Evolutionary conservation across 2,888 invertebrate genomes (phyloP).

Genomic region (Buathra laborator): DNA sequence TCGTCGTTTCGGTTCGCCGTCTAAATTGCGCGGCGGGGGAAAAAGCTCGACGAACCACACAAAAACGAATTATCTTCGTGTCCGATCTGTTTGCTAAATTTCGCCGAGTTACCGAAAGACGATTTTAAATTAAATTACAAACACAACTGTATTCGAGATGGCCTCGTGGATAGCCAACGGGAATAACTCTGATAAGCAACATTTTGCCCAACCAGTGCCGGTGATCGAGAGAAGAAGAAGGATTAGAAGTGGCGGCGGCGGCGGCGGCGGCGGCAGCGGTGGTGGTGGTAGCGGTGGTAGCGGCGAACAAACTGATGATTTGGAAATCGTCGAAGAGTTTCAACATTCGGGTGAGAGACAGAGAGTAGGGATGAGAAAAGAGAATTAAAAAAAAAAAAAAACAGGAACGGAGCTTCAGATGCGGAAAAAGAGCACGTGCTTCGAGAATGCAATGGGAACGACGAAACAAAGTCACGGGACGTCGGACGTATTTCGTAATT

Average conservation of each 20-base stretch:
- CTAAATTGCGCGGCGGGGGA: not conserved
- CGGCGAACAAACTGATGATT: constrained; percentile 52
- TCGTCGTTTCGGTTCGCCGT: not conserved
- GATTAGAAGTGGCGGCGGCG: constrained; percentile 58
- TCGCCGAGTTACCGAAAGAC: not conserved
- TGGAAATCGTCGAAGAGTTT: constrained; percentile 63
- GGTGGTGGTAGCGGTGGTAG: constrained; percentile 15
- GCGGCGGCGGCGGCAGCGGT: constrained; percentile 5
- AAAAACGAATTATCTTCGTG: not conserved
- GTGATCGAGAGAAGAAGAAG: constrained; percentile 64
- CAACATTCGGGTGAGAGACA: constrained; percentile 64
- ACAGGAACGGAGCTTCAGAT: not conserved
- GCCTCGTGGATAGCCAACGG: constrained; percentile 55
- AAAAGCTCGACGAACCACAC: not conserved
- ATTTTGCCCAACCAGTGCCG: constrained; percentile 68
- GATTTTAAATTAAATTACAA: not conserved
- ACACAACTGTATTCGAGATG: constrained; percentile 27
- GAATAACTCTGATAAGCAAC: constrained; percentile 66
- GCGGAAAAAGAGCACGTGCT: constrained; percentile 25
- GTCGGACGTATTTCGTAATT: constrained; percentile 48
- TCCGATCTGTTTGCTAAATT: not conserved
- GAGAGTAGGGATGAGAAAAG: constrained; percentile 8
- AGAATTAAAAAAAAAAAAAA: constrained; percentile 8
- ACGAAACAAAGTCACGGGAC: constrained; percentile 21
- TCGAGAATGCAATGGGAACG: constrained; percentile 25